Conservation (phyloP, 2,113 vertebrate genomes). For the Phaethornis superciliosus region DNA sequence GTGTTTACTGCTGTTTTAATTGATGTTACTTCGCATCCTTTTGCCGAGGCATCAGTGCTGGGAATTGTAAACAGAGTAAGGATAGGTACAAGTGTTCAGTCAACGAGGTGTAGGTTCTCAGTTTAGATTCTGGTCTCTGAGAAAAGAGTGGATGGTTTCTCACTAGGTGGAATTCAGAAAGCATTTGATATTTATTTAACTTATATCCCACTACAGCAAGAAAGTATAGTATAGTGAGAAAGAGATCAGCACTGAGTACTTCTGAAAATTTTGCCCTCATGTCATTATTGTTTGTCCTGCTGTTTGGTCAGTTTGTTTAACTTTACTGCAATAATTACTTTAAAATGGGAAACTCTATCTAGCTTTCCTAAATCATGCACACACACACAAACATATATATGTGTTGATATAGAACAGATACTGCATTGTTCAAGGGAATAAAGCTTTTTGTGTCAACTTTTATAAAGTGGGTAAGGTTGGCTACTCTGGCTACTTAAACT, state of each 20-base stretch:
- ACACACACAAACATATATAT: too few species aligned
- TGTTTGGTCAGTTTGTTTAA: not conserved
- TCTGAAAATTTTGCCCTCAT: not conserved
- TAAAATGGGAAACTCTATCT: not conserved
- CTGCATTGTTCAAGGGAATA: not conserved
- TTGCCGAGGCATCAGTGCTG: not conserved
- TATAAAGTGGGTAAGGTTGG: not conserved
- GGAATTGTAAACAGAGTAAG: slow-evolving; percentile 13
- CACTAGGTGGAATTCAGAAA: not conserved
- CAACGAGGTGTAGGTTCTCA: not conserved
- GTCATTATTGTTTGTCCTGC: not conserved
- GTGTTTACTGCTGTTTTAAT: slow-evolving; percentile 2
- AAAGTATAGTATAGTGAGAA: not conserved
- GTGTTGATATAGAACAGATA: not conserved
- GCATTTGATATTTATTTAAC: not conserved
- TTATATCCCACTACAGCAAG: not conserved
- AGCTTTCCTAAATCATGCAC: not conserved
- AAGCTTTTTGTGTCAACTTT: not conserved
- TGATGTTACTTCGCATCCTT: slow-evolving; percentile 17
- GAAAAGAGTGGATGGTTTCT: not conserved
- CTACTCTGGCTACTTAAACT: not conserved
- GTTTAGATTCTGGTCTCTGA: not conserved
- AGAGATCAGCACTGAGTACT: not conserved
- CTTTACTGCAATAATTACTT: not conserved
- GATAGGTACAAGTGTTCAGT: not conserved